Percentiles rank a stretch among this genome's conserved stretches.
These are phyloP conservation scores for Spondyliosoma cantharus DNA, from an alignment of 2,797 vertebrate species.

Conservation along the genomic window DNA sequence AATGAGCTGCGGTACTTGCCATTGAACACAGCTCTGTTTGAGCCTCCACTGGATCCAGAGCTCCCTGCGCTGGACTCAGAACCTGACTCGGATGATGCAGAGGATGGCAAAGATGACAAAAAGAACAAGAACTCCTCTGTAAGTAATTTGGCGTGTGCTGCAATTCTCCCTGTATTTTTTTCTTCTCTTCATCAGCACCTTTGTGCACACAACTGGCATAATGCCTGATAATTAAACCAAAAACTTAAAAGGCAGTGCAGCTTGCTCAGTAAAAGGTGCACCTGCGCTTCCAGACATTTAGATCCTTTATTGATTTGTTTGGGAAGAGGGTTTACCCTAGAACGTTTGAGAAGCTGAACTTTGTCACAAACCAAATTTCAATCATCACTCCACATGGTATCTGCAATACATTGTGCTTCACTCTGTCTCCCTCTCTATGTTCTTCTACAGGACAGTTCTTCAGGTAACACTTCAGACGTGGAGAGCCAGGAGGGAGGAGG, in stretches of 20 bases:
- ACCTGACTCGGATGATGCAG: constrained; percentile 94
- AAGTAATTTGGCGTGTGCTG: constrained; percentile 69
- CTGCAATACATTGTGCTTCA: neutral
- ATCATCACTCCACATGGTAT: neutral
- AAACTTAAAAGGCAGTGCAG: too few species aligned
- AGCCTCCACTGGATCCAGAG: constrained; percentile 97
- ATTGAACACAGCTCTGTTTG: constrained; percentile 95
- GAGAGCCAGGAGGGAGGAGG: constrained; percentile 94
- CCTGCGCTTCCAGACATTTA: too few species aligned
- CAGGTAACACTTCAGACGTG: constrained; percentile 94
- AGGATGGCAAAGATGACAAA: constrained; percentile 90
- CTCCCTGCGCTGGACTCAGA: constrained; percentile 95
- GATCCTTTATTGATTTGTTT: too few species aligned
- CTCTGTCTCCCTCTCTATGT: neutral
- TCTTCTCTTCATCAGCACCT: too few species aligned
- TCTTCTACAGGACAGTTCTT: constrained; percentile 92
- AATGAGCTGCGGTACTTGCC: constrained; percentile 98
- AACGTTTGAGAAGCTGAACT: too few species aligned
- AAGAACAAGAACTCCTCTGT: constrained; percentile 94
- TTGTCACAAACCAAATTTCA: too few species aligned
- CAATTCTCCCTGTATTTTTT: neutral
- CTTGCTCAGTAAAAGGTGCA: too few species aligned
- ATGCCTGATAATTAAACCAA: too few species aligned
- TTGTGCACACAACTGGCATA: too few species aligned
- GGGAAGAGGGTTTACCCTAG: too few species aligned